Base-by-base conservation (phyloP, 2,888 invertebrate genomes). In the Heliconius ethilla region DNA sequence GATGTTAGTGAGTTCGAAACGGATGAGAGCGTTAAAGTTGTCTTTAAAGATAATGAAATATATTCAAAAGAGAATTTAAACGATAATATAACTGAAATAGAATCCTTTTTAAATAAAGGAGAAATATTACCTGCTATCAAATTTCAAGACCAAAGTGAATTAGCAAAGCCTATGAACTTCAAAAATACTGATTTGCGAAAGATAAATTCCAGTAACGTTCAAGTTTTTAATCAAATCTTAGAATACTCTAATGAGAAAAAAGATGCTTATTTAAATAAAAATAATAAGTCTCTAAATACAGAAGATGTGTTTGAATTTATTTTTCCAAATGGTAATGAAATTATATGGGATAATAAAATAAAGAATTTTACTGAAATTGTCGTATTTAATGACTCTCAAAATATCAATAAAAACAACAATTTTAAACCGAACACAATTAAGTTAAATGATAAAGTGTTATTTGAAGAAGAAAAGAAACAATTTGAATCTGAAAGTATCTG, bases 11-110 rank as follows among this genome's bases (percentile, higher is more conserved):
- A 89, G 77, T 89, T 89, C 33, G 92, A 91, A 78, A 92, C 86
- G 4, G 92, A 94, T 79, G 92, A 92, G 82, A 91, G 86, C 81
- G 89, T 86, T 22, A 92, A 87, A 85, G 85, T 92, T 70, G 82
- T 90, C 7, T 93, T 92, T 79, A 87, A 84, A 83, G 90, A 91
- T 77, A 82, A 88, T 45, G 75, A 75, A 29, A 27, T 79, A 11
- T 27, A 72, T 66, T 74, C 45, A 15, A 65, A 65, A 10, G 70
- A 80, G 33, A 27, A 65, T 40, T 7, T 22, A 7, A 22, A 74
- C 29, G 29, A 65, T 27, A 74, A 65, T 45, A 11, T 45, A 25
- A 67, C 40, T 18, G 45, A 77, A 59, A 11, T 25, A 25, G 55
- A 78, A 55, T 29, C 70, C 25, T 59, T 69, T 65, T 22, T 77